Evolutionary conservation across 1,140 invertebrate genomes (phyloP).

Genomic region (Phymorhynchus buccinoides): DNA sequence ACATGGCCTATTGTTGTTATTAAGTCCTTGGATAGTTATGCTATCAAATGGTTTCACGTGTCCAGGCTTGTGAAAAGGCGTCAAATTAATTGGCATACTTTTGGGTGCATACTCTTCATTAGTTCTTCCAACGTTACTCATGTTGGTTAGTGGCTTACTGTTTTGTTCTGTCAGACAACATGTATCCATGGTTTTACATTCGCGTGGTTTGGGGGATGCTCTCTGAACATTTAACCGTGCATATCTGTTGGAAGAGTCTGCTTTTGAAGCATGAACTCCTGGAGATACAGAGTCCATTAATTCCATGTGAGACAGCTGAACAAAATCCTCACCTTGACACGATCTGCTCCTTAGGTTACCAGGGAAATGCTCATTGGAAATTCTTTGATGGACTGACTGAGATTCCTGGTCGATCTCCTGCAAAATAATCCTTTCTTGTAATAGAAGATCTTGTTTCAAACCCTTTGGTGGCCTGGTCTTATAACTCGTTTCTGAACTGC

Average conservation of each 20-base stretch:
- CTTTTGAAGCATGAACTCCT: neutral
- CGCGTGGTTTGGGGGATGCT: neutral
- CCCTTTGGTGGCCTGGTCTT: too few relatives aligned
- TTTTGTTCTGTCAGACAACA: neutral
- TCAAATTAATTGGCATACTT: neutral
- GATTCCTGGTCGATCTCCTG: neutral
- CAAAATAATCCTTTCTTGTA: too few relatives aligned
- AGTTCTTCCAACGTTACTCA: neutral
- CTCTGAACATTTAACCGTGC: neutral
- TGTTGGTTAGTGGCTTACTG: neutral
- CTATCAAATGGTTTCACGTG: too few relatives aligned
- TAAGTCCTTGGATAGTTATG: too few relatives aligned
- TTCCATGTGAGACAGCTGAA: neutral
- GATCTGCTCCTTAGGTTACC: neutral
- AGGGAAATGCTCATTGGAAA: neutral
- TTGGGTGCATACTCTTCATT: neutral
- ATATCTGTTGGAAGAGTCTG: neutral
- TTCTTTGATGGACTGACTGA: neutral
- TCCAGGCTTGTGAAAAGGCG: neutral
- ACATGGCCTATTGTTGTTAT: too few relatives aligned
- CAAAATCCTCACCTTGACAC: neutral
- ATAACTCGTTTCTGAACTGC: too few relatives aligned
- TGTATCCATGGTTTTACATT: neutral
- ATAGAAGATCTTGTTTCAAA: too few relatives aligned
- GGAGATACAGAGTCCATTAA: neutral